These are phyloP conservation scores for Chrysolina americana DNA, from an alignment of 2,888 invertebrate species.

Conservation along the genomic window DNA sequence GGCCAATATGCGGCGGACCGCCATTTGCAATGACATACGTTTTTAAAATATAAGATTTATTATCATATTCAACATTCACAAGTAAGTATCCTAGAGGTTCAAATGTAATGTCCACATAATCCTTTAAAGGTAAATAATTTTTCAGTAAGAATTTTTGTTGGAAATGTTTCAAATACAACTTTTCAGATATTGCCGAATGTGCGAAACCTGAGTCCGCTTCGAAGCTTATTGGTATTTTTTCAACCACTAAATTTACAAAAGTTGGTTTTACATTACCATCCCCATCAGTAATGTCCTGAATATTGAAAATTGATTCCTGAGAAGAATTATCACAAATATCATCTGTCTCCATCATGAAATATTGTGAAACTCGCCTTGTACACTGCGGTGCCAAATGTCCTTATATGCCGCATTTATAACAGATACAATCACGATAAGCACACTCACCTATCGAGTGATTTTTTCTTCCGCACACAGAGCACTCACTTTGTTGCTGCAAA, in stretches of 20 bases:
- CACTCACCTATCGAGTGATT: constrained; percentile 32
- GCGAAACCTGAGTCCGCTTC: constrained; percentile 18
- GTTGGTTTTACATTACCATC: constrained; percentile 6
- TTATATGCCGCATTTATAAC: constrained; percentile 2
- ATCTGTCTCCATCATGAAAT: too few species aligned
- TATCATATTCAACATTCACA: neutral
- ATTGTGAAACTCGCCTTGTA: neutral
- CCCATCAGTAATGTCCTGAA: neutral
- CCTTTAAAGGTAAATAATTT: neutral
- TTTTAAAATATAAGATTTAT: neutral
- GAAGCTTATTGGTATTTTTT: constrained; percentile 14
- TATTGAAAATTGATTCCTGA: too few species aligned
- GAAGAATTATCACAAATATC: too few species aligned
- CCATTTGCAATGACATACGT: neutral
- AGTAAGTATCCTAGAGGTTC: neutral
- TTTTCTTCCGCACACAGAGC: constrained; percentile 24
- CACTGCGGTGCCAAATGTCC: constrained; percentile 11
- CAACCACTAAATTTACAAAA: constrained; percentile 1
- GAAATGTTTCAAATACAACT: constrained; percentile 10
- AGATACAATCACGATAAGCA: neutral
- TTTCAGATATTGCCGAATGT: constrained; percentile 13
- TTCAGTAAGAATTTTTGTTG: neutral
- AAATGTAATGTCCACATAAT: neutral
- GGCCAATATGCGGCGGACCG: constrained; percentile 5
- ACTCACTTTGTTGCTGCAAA: too few species aligned